phyloP scores from a whole-genome alignment of 2,888 invertebrate genomes.

The Brachyopa scutellaris region DNA sequence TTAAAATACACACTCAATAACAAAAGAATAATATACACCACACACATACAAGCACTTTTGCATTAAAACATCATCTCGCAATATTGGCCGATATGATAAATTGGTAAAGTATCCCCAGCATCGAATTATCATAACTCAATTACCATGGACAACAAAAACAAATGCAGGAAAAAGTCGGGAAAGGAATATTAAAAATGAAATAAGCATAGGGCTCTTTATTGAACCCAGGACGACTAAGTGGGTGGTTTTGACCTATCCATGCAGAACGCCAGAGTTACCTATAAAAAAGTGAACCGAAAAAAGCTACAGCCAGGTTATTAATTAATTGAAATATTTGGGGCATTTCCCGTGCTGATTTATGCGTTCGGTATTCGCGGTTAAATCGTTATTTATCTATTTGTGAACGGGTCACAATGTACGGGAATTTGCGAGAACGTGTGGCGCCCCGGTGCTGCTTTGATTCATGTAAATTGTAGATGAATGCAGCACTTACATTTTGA shows the following conservation, averaged over 20 bases:
- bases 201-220: conserved; percentile 3
- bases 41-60: conserved; percentile 14
- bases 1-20: conserved; percentile 72
- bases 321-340: conserved; percentile 70
- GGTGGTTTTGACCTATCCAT: conserved; percentile 1
- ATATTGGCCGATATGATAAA: conserved; percentile 55
- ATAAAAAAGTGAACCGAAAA: conserved; percentile 49
- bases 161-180: neutral
- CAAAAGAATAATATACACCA: conserved; percentile 18
- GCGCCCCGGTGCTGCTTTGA: neutral
- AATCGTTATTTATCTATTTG: conserved; percentile 46
- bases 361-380: conserved; percentile 48
- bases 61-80: conserved; percentile 40
- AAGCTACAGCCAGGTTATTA: conserved; percentile 48
- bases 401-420: neutral
- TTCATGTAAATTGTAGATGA: conserved; percentile 22
- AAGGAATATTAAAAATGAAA: neutral
- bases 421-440: too few relatives aligned
- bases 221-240: neutral
- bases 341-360: conserved; percentile 67
- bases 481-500: conserved; percentile 34
- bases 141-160: conserved; percentile 51
- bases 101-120: conserved; percentile 52
- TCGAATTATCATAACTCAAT: conserved; percentile 71
- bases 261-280: conserved; percentile 38